Base-by-base conservation (phyloP, 37 sponge, comb jelly and placozoan genomes). In the Chondrilla cf. caribensis region DNA sequence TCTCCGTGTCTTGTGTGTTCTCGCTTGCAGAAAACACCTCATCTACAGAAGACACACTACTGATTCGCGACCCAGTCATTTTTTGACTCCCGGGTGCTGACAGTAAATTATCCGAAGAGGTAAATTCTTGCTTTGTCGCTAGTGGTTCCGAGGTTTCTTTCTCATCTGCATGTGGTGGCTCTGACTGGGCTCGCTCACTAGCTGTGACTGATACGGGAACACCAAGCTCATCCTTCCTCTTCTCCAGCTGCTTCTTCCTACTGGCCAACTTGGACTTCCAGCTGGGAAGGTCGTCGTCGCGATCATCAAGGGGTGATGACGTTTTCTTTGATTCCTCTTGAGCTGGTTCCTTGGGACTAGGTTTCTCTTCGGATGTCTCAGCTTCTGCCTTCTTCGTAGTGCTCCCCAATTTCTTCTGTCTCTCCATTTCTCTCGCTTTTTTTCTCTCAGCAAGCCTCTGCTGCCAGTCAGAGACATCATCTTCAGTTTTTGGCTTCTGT, bases 151-250 rank as follows among this genome's bases (percentile, higher is more conserved):
- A 55, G 4, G 25, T n/a, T 62, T 62, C 64, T 15, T 62, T 62
- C 7, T 5, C 6, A n/a, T 7, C 15, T 6, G 17, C 44, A 21
- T 25, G 38, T 22, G 43, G 76, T 19, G 76, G 42, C 25, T 39
- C 43, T 22, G 76, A 73, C 21, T n/a, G 24, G 42, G 44, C 24
- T 39, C 76, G 41, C n/a, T 73, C 76, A 1, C 18, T 24, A 2
- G 18, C 76, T 22, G 44, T 21, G 1, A 42, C 41, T 32, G 44
- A 36, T 32, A 40, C 11, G 21, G 76, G 43, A 22, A 73, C 44
- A 40, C 76, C 44, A 8, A 73, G 44, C 41, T 73, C 44, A 73
- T 73, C 76, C 76, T 73, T 73, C 44, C 40, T 73, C 44, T 73
- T 19, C 44, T 42, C 76, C 14, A 73, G 42, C 15, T 39, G 43